Base-by-base conservation (phyloP, 2,888 invertebrate species). In the Zelleria hepariella region DNA sequence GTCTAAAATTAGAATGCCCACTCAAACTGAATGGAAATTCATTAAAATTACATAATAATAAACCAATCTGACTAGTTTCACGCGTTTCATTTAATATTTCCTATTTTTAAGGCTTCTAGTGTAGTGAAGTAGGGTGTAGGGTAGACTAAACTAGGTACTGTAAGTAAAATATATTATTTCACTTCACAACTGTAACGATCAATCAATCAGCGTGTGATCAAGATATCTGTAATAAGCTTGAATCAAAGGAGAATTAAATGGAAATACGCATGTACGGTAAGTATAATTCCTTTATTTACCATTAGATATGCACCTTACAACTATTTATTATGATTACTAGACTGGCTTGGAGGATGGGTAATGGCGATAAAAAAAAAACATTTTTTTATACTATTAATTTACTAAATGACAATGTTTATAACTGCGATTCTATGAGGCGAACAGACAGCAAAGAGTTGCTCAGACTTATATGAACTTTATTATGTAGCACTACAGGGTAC, bases 41-140 rank as follows among this genome's bases (percentile, higher is more conserved):
- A 27, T 57, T 77, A 72, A 77, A 77, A 70, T 74, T 77, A 70
- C 74, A 70, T 72, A 69, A 71, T 75, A 82, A 83, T 82, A 84
- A 80, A 79, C 84, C 78, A 81, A 83, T 80, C 82, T 83, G 84
- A 82, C 80, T 85, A 84, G 79, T 75, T 70, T 62, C 59, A 42
- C 21, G 21, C 15, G 47, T 57, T 18, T 42, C n/a, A n/a, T n/a
- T n/a, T n/a, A n/a, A n/a, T 23, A 2, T 25, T 58, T 49, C 23
- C 10, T 32, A n/a, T n/a, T n/a, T n/a, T n/a, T n/a, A n/a, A n/a
- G n/a, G n/a, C n/a, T n/a, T n/a, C n/a, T n/a, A n/a, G n/a, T n/a
- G n/a, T n/a, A n/a, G n/a, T n/a, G n/a, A n/a, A n/a, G n/a, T n/a
- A n/a, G n/a, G n/a, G n/a, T n/a, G n/a, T n/a, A n/a, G n/a, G n/a